A percentile compares a stretch with the other conserved stretches of the same genome.
Conservation (phyloP, 2,888 invertebrate genomes). For the Eristalis tenax region DNA sequence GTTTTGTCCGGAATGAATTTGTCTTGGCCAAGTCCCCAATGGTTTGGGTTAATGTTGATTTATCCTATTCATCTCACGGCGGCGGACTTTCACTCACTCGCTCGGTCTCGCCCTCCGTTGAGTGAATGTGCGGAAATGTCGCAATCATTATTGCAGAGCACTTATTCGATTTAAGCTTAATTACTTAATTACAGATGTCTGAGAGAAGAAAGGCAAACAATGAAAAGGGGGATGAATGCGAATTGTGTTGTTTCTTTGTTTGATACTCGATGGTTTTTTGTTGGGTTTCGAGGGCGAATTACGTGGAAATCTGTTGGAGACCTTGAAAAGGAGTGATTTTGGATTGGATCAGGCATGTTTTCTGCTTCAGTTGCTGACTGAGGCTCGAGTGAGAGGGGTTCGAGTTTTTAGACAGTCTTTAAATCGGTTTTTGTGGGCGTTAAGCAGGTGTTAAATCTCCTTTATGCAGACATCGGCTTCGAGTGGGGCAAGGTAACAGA, state of each 20-base stretch:
- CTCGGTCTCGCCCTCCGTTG: neutral
- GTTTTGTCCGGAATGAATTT: conserved; percentile 19
- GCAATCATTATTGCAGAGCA: conserved; percentile 35
- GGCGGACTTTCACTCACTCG: neutral
- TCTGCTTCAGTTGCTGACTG: no score
- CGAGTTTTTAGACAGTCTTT: no score
- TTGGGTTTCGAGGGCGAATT: neutral
- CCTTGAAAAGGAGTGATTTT: neutral
- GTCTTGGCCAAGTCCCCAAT: conserved; percentile 21
- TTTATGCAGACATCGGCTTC: no score
- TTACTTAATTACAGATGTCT: conserved; percentile 56
- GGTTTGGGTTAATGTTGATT: conserved; percentile 53
- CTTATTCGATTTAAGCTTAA: conserved; percentile 53
- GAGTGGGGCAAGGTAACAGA: no score
- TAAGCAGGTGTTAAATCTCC: no score
- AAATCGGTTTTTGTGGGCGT: neutral
- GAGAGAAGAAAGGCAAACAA: conserved; percentile 1
- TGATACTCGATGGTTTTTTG: neutral
- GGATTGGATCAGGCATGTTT: neutral
- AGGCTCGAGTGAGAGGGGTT: no score
- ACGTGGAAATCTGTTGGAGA: neutral
- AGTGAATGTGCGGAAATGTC: conserved; percentile 37
- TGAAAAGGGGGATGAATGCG: neutral
- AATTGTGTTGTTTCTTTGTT: neutral
- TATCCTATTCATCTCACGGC: conserved; percentile 40